These are phyloP conservation scores for Platerodrilus igneus DNA, from an alignment of 2,888 invertebrate species.

Conservation along the genomic window DNA sequence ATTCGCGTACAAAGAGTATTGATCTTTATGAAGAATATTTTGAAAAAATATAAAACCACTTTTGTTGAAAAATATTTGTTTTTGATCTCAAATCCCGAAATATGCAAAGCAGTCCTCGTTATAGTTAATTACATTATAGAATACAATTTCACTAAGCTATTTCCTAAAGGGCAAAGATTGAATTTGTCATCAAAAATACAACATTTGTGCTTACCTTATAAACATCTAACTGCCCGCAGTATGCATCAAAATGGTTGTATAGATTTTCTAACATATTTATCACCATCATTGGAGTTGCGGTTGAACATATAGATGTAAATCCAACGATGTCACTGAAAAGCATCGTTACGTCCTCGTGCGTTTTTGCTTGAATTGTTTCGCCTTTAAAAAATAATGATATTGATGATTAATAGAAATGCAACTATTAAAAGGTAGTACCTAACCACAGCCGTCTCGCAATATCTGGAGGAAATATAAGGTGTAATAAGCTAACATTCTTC, in stretches of 20 bases:
- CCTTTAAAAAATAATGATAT: constrained; percentile 50
- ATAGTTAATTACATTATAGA: no score
- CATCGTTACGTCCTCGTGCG: constrained; percentile 91
- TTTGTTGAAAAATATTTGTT: no score
- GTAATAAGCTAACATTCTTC: constrained; percentile 90
- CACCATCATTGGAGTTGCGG: constrained; percentile 92
- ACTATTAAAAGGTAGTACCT: constrained; percentile 56
- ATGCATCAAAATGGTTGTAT: constrained; percentile 89
- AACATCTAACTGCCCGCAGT: constrained; percentile 88
- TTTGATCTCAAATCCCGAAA: no score
- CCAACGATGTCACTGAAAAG: constrained; percentile 95
- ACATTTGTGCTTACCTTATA: constrained; percentile 78
- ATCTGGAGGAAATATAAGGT: constrained; percentile 91
- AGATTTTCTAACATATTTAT: constrained; percentile 91
- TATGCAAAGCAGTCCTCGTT: no score
- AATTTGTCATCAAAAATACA: background rate
- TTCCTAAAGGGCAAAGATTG: no score
- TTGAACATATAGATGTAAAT: constrained; percentile 92
- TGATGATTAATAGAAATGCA: constrained; percentile 1
- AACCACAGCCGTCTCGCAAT: constrained; percentile 92
- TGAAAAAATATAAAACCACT: no score
- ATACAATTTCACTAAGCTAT: no score
- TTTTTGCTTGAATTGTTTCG: constrained; percentile 87
- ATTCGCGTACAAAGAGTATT: no score
- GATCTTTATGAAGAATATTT: no score